A percentile compares a stretch with the other conserved stretches of the same genome.
phyloP scores from a whole-genome alignment of 2,113 vertebrate species.

The Pelobates fuscus region DNA sequence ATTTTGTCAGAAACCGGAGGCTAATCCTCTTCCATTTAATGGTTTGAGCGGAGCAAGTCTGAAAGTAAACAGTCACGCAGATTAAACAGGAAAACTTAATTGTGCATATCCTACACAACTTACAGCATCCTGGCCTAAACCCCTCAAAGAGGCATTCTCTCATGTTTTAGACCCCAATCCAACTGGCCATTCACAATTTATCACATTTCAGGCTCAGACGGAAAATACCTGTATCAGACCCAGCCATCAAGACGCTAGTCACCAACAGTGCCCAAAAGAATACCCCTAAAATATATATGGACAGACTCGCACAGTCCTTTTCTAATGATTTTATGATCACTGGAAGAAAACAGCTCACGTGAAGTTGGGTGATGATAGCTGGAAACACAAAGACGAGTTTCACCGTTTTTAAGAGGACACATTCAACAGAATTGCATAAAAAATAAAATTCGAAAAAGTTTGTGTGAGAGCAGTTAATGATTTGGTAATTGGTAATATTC shows the following conservation, averaged over 20 bases:
- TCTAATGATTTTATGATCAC: background rate
- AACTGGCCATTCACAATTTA: slow-evolving; percentile 33
- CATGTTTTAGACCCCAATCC: slow-evolving; percentile 17
- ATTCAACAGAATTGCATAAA: too few relatives aligned
- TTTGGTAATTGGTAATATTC: too few relatives aligned
- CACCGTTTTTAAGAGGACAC: too few relatives aligned
- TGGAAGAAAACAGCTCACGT: background rate
- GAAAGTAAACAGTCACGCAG: slow-evolving; percentile 48
- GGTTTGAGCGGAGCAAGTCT: slow-evolving; percentile 34
- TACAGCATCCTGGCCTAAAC: slow-evolving; percentile 31
- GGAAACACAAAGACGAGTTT: too few relatives aligned
- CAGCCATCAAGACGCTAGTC: slow-evolving; percentile 43
- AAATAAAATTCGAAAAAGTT: too few relatives aligned
- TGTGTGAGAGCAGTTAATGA: too few relatives aligned
- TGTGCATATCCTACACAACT: slow-evolving; percentile 43
- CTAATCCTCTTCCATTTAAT: slow-evolving; percentile 51
- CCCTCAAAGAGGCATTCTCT: slow-evolving; percentile 29
- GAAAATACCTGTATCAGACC: slow-evolving; percentile 31
- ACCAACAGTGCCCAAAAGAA: background rate
- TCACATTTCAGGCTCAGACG: slow-evolving; percentile 31
- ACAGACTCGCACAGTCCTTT: background rate
- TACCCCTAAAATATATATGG: background rate
- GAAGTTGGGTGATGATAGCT: background rate
- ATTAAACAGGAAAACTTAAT: slow-evolving; percentile 48
- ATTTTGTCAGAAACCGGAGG: slow-evolving; percentile 49